Base-by-base conservation (phyloP, 2,113 vertebrate genomes). In the Pipra filicauda region DNA sequence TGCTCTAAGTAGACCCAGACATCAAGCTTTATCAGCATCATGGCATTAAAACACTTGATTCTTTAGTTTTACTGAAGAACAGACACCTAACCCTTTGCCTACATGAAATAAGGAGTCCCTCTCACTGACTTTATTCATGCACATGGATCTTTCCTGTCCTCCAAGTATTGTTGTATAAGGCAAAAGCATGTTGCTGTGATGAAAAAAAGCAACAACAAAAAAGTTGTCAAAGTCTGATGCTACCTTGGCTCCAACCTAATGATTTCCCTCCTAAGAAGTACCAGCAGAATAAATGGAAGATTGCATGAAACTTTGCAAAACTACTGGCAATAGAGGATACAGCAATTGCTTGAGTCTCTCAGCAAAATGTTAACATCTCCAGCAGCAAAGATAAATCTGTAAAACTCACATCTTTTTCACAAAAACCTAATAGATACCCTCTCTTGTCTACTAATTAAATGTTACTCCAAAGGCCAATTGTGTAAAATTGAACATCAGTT, bases 1-100 rank as follows among this genome's bases (percentile, higher is more conserved):
- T 70, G 41, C 69, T 96, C 85, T 79, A 96, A 94, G 76, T 85
- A 89, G 41, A 95, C 59, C 59, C 93, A 95, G 84, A 90, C 65
- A 88, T 88, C 92, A 94, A 94, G 73, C 51, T 82, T 81, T 77
- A 92, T 79, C 77, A 89, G 52, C 54, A 88, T 75, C 61, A 74
- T 62, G 87, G 89, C 33, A 85, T 89, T 91, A 89, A 77, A 85
- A 70, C 74, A 88, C 57, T n/a, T 46, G 85, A 55, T 21, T 82
- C 46, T 52, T 89, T 76, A 80, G 91, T 95, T 89, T 92, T 89
- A 88, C n/a, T 62, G 48, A 76, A 69, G 51, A 87, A 82, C 57
- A 79, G 49, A 61, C 55, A 78, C 49, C 35, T 92, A 86, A 51
- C 15, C 79, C 41, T 86, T 93, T 11, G 26, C 73, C 84, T 62